Conservation (phyloP, 1,140 invertebrate species). For the Neelides sp. region DNA sequence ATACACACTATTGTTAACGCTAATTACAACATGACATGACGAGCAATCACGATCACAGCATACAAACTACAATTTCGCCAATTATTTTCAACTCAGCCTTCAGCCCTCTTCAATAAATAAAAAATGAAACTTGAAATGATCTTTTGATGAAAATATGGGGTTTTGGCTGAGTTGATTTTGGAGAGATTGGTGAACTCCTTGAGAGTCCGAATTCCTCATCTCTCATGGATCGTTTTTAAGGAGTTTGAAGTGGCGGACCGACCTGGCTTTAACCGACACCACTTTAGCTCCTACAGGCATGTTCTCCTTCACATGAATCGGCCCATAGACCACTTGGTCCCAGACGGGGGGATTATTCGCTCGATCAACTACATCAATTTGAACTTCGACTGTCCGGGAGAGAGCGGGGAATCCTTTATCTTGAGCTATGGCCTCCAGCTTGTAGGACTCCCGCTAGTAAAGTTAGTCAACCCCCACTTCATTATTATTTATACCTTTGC, state of each 20-base stretch:
- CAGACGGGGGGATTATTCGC: slow-evolving; percentile 93
- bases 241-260: slow-evolving; percentile 41
- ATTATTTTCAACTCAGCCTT: background rate
- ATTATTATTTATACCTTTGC: too few species aligned
- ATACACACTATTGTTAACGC: background rate
- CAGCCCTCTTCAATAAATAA: too few species aligned
- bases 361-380: slow-evolving; percentile 35
- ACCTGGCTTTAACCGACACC: slow-evolving; percentile 94
- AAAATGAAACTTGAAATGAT: slow-evolving; percentile 6
- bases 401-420: slow-evolving; percentile 87
- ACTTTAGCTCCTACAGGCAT: slow-evolving; percentile 89
- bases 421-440: slow-evolving; percentile 89
- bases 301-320: slow-evolving; percentile 93
- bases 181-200: background rate
- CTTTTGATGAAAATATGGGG: too few species aligned
- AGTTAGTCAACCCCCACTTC: slow-evolving; percentile 20
- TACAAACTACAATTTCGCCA: slow-evolving; percentile 1
- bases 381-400: slow-evolving; percentile 85
- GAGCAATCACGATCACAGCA: slow-evolving; percentile 13
- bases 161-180: too few species aligned
- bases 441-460: slow-evolving; percentile 86
- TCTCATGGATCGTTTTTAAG: background rate
- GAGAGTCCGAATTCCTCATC: background rate
- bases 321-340: slow-evolving; percentile 88
- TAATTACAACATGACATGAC: slow-evolving; percentile 6